A percentile compares a stretch with the other conserved stretches of the same genome.
These are phyloP conservation scores for Drosophila teissieri DNA, from an alignment of 1,140 invertebrate species.

Conservation along the genomic window DNA sequence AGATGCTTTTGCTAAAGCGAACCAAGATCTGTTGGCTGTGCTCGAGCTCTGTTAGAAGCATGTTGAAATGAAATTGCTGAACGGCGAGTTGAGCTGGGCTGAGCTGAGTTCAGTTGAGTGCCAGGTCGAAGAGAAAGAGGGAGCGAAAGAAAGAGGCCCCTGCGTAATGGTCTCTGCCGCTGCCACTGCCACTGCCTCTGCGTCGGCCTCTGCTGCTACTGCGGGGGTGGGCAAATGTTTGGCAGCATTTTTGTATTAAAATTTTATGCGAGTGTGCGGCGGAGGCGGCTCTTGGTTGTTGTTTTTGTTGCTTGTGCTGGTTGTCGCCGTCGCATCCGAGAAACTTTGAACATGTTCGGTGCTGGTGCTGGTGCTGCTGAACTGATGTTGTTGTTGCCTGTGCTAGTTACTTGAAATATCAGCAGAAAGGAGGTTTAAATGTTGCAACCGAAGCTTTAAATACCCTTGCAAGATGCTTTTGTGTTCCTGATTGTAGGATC, in stretches of 20 bases:
- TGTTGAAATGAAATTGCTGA: constrained; percentile 80
- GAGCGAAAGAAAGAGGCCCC: constrained; percentile 47
- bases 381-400: constrained; percentile 24
- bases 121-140: constrained; percentile 44
- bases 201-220: constrained; percentile 10
- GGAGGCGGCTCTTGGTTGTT: constrained; percentile 32
- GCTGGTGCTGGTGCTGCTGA: constrained; percentile 38
- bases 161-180: constrained; percentile 53
- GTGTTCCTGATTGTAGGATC: neutral
- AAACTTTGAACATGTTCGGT: constrained; percentile 78
- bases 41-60: constrained; percentile 69
- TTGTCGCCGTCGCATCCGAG: constrained; percentile 67
- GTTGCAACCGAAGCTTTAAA: constrained; percentile 16
- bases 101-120: constrained; percentile 49
- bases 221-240: constrained; percentile 71
- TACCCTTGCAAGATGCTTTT: constrained; percentile 12
- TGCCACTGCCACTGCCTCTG: constrained; percentile 18
- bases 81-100: constrained; percentile 29
- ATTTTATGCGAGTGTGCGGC: constrained; percentile 55
- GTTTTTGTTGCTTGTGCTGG: constrained; percentile 31
- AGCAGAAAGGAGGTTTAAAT: constrained; percentile 64
- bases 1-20: constrained; percentile 76
- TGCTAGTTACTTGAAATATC: constrained; percentile 79
- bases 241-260: constrained; percentile 78
- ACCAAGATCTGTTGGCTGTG: constrained; percentile 67